phyloP scores from a whole-genome alignment of 2,113 vertebrate genomes.

The Plecotus auritus region DNA sequence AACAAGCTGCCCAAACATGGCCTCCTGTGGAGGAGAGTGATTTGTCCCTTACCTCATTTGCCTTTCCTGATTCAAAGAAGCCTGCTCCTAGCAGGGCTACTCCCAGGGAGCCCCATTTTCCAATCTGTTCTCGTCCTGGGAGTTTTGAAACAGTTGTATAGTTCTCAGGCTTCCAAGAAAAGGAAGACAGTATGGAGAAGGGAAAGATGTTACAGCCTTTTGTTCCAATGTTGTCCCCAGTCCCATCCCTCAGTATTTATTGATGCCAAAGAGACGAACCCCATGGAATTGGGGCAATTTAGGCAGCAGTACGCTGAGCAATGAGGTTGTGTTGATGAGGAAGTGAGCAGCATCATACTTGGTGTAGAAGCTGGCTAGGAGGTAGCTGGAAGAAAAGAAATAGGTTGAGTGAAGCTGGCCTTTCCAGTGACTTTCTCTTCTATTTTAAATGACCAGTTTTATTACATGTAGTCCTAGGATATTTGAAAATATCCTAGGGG shows the following conservation, averaged over 20 bases:
- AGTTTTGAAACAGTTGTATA: slow-evolving; percentile 15
- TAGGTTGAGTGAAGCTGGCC: background rate
- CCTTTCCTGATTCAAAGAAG: slow-evolving; percentile 50
- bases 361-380: slow-evolving; percentile 96
- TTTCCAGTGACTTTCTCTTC: background rate
- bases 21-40: background rate
- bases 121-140: background rate
- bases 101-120: background rate
- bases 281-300: slow-evolving; percentile 96
- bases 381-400: slow-evolving; percentile 82
- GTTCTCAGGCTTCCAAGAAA: slow-evolving; percentile 35
- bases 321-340: slow-evolving; percentile 90
- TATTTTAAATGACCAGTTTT: slow-evolving; percentile 45
- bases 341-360: slow-evolving; percentile 93
- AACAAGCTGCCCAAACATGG: slow-evolving; percentile 25
- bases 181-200: background rate
- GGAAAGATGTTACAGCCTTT: background rate
- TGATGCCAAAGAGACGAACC: slow-evolving; percentile 94
- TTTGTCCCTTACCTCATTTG: background rate
- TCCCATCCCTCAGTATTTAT: slow-evolving; percentile 87
- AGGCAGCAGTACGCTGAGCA: slow-evolving; percentile 92
- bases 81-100: background rate
- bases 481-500: slow-evolving; percentile 8
- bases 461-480: slow-evolving; percentile 15
- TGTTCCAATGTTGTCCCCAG: slow-evolving; percentile 10